phyloP scores from a whole-genome alignment of 2,888 invertebrate genomes.

The Ormyrus pomaceus region DNA sequence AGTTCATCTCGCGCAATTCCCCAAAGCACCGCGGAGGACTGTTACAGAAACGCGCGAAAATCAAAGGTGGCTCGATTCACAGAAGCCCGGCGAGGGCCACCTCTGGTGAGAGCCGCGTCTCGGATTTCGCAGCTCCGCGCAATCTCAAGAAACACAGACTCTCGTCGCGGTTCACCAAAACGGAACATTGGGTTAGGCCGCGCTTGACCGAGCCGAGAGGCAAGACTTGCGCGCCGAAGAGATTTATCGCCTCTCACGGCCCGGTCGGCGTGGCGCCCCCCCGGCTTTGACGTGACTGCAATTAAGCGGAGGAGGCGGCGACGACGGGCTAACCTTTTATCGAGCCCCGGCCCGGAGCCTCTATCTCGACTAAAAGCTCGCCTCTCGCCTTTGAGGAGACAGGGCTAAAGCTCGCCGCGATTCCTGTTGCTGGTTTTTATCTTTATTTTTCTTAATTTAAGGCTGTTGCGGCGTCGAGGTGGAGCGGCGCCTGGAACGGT shows the following conservation, averaged over 20 bases:
- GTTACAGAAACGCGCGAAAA: no score
- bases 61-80: no score
- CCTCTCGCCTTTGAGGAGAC: background rate
- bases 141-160: no score
- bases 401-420: background rate
- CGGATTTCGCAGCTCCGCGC: no score
- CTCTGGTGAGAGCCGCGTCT: no score
- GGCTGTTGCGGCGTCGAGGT: no score
- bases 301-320: conserved; percentile 28
- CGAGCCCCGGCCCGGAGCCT: conserved; percentile 5
- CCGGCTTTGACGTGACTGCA: conserved; percentile 29
- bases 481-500: no score
- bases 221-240: background rate
- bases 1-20: no score
- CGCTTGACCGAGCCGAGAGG: conserved; percentile 6
- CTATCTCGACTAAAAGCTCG: background rate
- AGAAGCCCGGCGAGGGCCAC: no score
- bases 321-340: conserved; percentile 15
- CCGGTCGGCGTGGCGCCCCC: no score
- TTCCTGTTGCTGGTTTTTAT: background rate
- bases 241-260: conserved; percentile 30
- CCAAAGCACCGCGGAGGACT: no score
- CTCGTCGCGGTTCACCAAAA: background rate
- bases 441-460: no score
- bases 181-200: conserved; percentile 10